phyloP scores from a whole-genome alignment of 2,888 invertebrate species.

The Andrena marginata region DNA sequence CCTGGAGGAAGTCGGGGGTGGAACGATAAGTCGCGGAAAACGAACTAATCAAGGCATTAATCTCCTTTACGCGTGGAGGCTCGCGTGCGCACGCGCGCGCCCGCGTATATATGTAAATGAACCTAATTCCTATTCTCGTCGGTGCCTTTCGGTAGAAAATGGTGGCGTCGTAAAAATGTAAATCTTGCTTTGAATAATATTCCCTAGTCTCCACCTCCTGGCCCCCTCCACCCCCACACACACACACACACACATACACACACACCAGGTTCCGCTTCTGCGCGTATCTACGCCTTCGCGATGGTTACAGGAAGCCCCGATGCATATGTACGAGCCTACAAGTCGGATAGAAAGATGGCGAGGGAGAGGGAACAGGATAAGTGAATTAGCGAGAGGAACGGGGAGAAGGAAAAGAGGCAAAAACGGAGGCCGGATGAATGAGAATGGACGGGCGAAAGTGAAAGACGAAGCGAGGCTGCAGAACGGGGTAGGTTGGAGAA shows the following conservation, averaged over 20 bases:
- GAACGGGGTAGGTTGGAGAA: background rate
- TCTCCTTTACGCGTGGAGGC: constrained; percentile 69
- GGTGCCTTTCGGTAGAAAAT: constrained; percentile 76
- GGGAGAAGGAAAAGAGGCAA: background rate
- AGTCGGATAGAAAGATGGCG: background rate
- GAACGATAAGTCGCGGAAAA: constrained; percentile 69
- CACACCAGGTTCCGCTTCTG: background rate
- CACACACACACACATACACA: too few relatives aligned
- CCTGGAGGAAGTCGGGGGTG: background rate
- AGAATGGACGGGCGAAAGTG: constrained; percentile 6
- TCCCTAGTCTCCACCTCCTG: constrained; percentile 41
- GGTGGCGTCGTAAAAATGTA: constrained; percentile 81
- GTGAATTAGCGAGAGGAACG: constrained; percentile 13
- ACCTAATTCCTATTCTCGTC: constrained; percentile 80
- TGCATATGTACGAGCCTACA: constrained; percentile 25
- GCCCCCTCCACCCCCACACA: background rate
- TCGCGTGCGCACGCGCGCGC: constrained; percentile 37
- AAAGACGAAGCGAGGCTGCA: background rate
- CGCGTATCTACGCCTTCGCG: background rate
- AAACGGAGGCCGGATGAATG: background rate
- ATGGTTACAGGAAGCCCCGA: constrained; percentile 34
- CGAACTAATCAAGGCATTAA: constrained; percentile 82
- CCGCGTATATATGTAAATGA: constrained; percentile 77
- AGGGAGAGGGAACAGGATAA: constrained; percentile 4
- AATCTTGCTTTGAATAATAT: constrained; percentile 81